These are phyloP conservation scores for Sinotaia quadrata DNA, from an alignment of 2,888 invertebrate genomes.

Conservation along the genomic window DNA sequence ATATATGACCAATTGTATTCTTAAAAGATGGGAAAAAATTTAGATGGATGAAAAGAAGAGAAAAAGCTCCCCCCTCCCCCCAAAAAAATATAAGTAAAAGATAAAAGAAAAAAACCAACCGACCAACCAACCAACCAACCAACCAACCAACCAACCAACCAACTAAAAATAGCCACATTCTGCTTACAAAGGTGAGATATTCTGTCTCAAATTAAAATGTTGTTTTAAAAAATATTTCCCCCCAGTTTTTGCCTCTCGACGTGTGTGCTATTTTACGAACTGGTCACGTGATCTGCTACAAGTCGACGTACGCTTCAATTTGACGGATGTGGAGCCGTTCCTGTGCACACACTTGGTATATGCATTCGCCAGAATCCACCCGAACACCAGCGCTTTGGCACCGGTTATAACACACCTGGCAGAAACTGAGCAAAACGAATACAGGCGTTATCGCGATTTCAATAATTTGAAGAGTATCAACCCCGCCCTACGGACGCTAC, in stretches of 20 bases:
- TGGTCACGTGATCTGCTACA: constrained; percentile 53
- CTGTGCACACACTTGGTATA: constrained; percentile 97
- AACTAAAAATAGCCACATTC: neutral
- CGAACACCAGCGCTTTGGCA: constrained; percentile 75
- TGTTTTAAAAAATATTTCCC: too few relatives aligned
- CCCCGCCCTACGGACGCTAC: constrained; percentile 51
- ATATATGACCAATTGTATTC: too few relatives aligned
- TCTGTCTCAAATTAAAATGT: too few relatives aligned
- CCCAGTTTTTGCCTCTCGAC: constrained; percentile 26
- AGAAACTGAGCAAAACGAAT: constrained; percentile 18
- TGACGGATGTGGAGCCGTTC: constrained; percentile 91
- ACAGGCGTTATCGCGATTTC: constrained; percentile 46
- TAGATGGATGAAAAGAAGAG: too few relatives aligned
- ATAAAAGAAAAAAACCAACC: neutral
- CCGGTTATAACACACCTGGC: constrained; percentile 39
- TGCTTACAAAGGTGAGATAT: too few relatives aligned
- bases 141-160: neutral
- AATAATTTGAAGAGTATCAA: constrained; percentile 54
- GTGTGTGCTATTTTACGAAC: constrained; percentile 59
- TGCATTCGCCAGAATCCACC: constrained; percentile 97
- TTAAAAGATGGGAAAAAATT: too few relatives aligned
- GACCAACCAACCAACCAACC: neutral
- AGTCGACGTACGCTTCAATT: constrained; percentile 43
- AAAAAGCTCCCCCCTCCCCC: too few relatives aligned
- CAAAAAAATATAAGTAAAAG: too few relatives aligned